Percentiles rank a stretch among this genome's conserved stretches.
These are phyloP conservation scores for Meta bourneti DNA, from an alignment of 2,888 invertebrate genomes.

Conservation along the genomic window DNA sequence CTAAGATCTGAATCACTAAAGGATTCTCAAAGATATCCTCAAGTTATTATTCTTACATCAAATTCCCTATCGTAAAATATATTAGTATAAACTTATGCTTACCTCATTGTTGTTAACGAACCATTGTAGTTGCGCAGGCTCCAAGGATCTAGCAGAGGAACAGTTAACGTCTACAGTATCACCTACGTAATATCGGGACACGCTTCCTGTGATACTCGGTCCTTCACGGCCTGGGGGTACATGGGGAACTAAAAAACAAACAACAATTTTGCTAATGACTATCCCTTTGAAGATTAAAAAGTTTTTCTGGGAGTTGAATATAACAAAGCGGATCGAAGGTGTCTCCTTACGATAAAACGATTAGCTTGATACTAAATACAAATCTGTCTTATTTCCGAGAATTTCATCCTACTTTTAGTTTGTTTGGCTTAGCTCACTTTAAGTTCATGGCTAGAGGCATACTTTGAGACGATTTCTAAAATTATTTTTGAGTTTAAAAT, in stretches of 20 bases:
- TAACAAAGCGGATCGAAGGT: background rate
- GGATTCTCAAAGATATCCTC: too few relatives aligned
- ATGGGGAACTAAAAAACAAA: constrained; percentile 67
- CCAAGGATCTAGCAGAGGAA: constrained; percentile 67
- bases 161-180: constrained; percentile 77
- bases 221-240: constrained; percentile 72
- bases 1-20: too few relatives aligned
- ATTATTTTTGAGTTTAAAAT: background rate
- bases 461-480: background rate
- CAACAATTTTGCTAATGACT: constrained; percentile 34
- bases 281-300: constrained; percentile 7
- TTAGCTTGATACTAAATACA: too few relatives aligned
- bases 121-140: constrained; percentile 76
- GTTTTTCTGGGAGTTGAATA: background rate
- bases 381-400: too few relatives aligned
- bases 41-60: too few relatives aligned
- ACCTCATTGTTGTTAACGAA: constrained; percentile 77
- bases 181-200: constrained; percentile 70
- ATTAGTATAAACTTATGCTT: background rate
- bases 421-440: too few relatives aligned
- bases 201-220: constrained; percentile 70
- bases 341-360: too few relatives aligned
- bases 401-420: too few relatives aligned
- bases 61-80: too few relatives aligned
- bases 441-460: background rate